Percentiles rank a stretch among this genome's conserved stretches.
Evolutionary conservation across 2,113 vertebrate genomes (phyloP).

Genomic region (Pionites leucogaster): DNA sequence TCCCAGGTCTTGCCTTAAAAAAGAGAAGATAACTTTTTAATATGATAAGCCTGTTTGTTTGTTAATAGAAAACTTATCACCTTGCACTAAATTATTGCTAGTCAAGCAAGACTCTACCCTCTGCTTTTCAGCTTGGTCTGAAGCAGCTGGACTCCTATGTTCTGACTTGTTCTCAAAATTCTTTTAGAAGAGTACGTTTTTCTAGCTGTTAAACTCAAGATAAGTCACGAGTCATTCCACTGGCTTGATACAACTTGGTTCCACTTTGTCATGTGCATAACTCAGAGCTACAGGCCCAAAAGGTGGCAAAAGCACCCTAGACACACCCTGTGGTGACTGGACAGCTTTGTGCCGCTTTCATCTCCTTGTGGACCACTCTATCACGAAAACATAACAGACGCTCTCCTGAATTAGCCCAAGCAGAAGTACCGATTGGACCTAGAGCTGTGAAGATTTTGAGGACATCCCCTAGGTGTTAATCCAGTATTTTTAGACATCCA

Average conservation of each 20-base stretch:
- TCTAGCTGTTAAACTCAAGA: background rate
- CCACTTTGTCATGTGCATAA: background rate
- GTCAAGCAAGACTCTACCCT: background rate
- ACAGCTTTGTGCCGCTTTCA: fast-evolving
- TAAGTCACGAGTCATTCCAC: background rate
- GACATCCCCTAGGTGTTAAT: background rate
- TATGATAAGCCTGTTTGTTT: background rate
- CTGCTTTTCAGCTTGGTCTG: background rate
- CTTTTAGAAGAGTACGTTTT: background rate
- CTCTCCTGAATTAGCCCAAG: background rate
- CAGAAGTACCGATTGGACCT: background rate
- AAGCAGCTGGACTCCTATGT: background rate
- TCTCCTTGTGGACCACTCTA: background rate
- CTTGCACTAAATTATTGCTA: background rate
- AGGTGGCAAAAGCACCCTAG: background rate
- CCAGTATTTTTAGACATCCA: background rate
- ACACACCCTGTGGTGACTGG: background rate
- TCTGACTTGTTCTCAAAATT: background rate
- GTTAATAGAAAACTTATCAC: background rate
- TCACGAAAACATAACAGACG: fast-evolving
- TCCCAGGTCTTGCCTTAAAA: background rate
- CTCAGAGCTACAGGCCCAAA: background rate
- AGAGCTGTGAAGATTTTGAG: background rate
- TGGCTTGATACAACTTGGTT: background rate
- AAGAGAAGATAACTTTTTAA: background rate